Base-by-base conservation (phyloP, 1,140 invertebrate species). In the Lanistes nyassanus region DNA sequence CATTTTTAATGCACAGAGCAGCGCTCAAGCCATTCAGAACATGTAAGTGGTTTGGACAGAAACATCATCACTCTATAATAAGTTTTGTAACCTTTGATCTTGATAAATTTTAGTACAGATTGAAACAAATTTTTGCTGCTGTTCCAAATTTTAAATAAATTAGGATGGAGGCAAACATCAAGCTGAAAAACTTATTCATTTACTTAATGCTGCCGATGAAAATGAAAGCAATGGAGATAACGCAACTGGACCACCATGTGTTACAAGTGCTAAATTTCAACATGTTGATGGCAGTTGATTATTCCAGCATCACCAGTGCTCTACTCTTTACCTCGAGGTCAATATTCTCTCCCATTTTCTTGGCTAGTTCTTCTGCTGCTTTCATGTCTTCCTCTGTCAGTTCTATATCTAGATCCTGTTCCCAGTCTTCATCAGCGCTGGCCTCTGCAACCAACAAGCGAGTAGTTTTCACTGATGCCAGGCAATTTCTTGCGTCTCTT, bases 401-500 rank as follows among this genome's bases (percentile, higher is more conserved):
- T 70, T 88, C 86, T 36, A 88, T 76, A 80, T 87, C 84, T 85
- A 88, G 87, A 73, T 88, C 87, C 74, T 86, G 74, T 39, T 88
- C 87, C 87, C 87, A 88, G 66, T 88, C 87, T 75, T 88, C 87
- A 69, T 86, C 85, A 13, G 42, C 42, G 19, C 42, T 47, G 42
- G 19, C 42, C 9, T 47, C 42, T 47, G 42, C 2, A 47, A 47
- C 42, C 19, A 16, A 47, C 2, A 47, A 0, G 19, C 9, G 42
- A 1, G 5, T 47, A 47, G 1, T 47, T n/a, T n/a, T n/a, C n/a
- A n/a, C n/a, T n/a, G n/a, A n/a, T n/a, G n/a, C n/a, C n/a, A n/a
- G n/a, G 42, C 5, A 9, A 47, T 16, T 13, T 47, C 42, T 47
- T 47, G 42, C 42, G 19, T 16, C 42, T 47, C 1, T 47, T 2